A percentile compares a stretch with the other conserved stretches of the same genome.
Evolutionary conservation across 2,888 invertebrate genomes (phyloP).

Genomic region (Automeris io): DNA sequence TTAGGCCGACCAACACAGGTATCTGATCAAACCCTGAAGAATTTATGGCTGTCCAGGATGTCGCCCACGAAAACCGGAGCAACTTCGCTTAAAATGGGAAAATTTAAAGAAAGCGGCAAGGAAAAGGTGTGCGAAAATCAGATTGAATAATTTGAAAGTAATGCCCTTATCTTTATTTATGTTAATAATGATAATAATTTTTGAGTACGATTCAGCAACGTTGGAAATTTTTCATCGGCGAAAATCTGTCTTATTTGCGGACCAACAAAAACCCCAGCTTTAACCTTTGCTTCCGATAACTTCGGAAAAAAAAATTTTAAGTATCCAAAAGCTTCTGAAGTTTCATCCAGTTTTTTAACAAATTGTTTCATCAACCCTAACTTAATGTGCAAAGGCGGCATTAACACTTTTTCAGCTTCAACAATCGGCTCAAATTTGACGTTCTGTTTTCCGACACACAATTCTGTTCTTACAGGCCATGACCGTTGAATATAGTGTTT

Average conservation of each 20-base stretch:
- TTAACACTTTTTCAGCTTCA: not conserved
- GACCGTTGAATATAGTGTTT: slow-evolving; percentile 12
- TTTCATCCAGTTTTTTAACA: slow-evolving; percentile 13
- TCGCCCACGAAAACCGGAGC: no score
- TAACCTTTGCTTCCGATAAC: slow-evolving; percentile 17
- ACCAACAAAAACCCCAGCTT: slow-evolving; percentile 17
- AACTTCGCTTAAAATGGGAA: no score
- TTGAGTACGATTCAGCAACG: slow-evolving; percentile 1
- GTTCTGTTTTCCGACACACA: slow-evolving; percentile 14
- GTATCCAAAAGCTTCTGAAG: slow-evolving; percentile 15
- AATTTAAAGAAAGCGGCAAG: no score
- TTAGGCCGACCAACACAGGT: no score
- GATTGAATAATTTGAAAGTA: no score
- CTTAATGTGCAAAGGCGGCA: slow-evolving; percentile 11
- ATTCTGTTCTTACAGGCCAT: slow-evolving; percentile 9
- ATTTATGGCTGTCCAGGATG: no score
- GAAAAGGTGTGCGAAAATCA: no score
- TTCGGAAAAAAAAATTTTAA: slow-evolving; percentile 15
- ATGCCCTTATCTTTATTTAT: no score
- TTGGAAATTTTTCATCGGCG: slow-evolving; percentile 1
- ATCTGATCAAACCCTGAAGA: no score
- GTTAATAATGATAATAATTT: no score
- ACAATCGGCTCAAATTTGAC: slow-evolving; percentile 10
- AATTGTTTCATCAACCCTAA: slow-evolving; percentile 16
- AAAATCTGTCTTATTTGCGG: slow-evolving; percentile 13